Evolutionary conservation across 2,888 invertebrate species (phyloP).

Genomic region (Phlogophora meticulosa): DNA sequence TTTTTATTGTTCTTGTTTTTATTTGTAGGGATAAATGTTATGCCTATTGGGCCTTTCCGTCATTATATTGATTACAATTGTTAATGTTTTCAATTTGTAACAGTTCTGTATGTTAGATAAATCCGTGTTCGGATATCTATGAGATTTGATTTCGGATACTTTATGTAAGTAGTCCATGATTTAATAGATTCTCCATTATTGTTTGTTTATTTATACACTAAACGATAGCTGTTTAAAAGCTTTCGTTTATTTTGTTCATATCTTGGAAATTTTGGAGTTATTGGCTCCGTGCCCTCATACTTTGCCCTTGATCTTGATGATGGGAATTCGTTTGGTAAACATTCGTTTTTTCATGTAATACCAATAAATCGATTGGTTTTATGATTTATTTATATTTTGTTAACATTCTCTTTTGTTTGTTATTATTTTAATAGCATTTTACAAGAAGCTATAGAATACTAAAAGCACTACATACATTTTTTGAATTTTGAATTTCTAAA

Average conservation of each 20-base stretch:
- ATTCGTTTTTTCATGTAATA: slow-evolving; percentile 50
- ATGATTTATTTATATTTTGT: slow-evolving; percentile 18
- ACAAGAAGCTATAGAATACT: no score
- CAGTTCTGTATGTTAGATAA: slow-evolving; percentile 7
- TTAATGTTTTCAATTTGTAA: background rate
- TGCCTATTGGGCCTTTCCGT: slow-evolving; percentile 12
- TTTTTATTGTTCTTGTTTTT: slow-evolving; percentile 33
- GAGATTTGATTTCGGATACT: background rate
- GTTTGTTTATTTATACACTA: slow-evolving; percentile 53
- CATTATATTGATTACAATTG: slow-evolving; percentile 25
- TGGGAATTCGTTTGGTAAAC: slow-evolving; percentile 65
- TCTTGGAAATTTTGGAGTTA: slow-evolving; percentile 66
- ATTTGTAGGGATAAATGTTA: slow-evolving; percentile 4
- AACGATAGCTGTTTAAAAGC: slow-evolving; percentile 34
- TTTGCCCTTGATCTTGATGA: slow-evolving; percentile 69
- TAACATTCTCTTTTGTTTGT: background rate
- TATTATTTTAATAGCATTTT: background rate
- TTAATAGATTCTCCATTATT: slow-evolving; percentile 12
- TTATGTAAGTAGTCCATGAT: background rate
- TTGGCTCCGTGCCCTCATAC: slow-evolving; percentile 68
- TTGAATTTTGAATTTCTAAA: no score
- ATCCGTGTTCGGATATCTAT: background rate
- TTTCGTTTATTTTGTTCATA: slow-evolving; percentile 58
- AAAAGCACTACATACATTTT: no score
- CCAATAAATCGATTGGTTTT: slow-evolving; percentile 35